Percentiles rank a stretch among this genome's conserved stretches.
Conservation (phyloP, 2,888 invertebrate species). For the Athetis lepigone region DNA sequence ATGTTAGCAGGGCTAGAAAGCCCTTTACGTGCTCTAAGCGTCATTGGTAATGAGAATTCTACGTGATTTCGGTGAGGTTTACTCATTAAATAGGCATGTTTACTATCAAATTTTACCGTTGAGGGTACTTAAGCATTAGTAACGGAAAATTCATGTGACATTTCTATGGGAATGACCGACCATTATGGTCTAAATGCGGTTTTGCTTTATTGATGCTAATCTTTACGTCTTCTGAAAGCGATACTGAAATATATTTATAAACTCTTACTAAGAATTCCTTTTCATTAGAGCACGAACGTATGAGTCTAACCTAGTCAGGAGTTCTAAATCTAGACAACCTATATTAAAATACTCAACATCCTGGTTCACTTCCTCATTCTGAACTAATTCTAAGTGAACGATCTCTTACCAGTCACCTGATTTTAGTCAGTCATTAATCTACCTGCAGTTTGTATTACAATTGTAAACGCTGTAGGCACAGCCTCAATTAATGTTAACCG, state of each 20-base stretch:
- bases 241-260: conserved; percentile 14
- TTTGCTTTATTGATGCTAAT: conserved; percentile 10
- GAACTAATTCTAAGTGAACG: conserved; percentile 17
- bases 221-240: neutral
- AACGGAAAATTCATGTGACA: conserved; percentile 40
- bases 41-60: conserved; percentile 74
- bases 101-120: conserved; percentile 51
- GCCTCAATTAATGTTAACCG: conserved; percentile 77
- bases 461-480: conserved; percentile 70
- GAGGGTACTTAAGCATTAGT: conserved; percentile 33
- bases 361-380: conserved; percentile 38
- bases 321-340: conserved; percentile 52
- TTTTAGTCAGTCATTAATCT: conserved; percentile 44
- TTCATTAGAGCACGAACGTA: conserved; percentile 18
- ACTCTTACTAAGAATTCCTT: conserved; percentile 10
- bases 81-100: conserved; percentile 64
- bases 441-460: conserved; percentile 48
- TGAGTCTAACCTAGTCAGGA: conserved; percentile 39
- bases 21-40: conserved; percentile 68
- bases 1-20: conserved; percentile 69
- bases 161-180: conserved; percentile 19
- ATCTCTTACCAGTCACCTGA: conserved; percentile 16
- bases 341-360: conserved; percentile 36
- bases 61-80: conserved; percentile 72
- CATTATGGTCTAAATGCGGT: neutral